Evolutionary conservation across 1,140 invertebrate genomes (phyloP).

Genomic region (Cotesia chilonis): DNA sequence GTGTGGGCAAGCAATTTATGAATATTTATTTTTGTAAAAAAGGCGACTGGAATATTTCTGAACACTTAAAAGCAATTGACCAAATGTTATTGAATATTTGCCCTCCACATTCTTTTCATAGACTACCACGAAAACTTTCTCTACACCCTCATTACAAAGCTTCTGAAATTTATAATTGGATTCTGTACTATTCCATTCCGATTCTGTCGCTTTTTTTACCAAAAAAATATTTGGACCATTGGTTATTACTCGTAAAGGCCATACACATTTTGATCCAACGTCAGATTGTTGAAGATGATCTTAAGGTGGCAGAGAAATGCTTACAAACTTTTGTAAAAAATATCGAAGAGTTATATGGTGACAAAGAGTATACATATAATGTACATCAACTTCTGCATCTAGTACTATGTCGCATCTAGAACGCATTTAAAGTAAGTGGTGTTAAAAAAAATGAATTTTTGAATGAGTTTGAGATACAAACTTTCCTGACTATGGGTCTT

Average conservation of each 20-base stretch:
- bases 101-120: slow-evolving; percentile 37
- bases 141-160: slow-evolving; percentile 35
- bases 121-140: slow-evolving; percentile 33
- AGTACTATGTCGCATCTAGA: no score
- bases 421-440: no score
- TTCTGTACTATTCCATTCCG: slow-evolving; percentile 40
- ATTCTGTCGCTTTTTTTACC: slow-evolving; percentile 30
- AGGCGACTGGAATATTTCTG: slow-evolving; percentile 26
- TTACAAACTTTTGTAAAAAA: slow-evolving; percentile 37
- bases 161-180: slow-evolving; percentile 39
- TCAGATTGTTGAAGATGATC: slow-evolving; percentile 27
- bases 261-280: slow-evolving; percentile 33
- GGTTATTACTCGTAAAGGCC: slow-evolving; percentile 34
- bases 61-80: slow-evolving; percentile 26
- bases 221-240: slow-evolving; percentile 40
- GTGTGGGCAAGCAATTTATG: slow-evolving; percentile 20
- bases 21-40: slow-evolving; percentile 26
- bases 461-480: no score
- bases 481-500: no score
- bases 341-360: slow-evolving; percentile 35
- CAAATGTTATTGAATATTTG: slow-evolving; percentile 29
- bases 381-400: slow-evolving; percentile 4
- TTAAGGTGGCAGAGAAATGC: slow-evolving; percentile 28
- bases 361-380: slow-evolving; percentile 27
- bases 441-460: no score